Percentiles rank a stretch among this genome's conserved stretches.
These are phyloP conservation scores for Lithophane ornitopus DNA, from an alignment of 2,888 invertebrate species.

Conservation along the genomic window DNA sequence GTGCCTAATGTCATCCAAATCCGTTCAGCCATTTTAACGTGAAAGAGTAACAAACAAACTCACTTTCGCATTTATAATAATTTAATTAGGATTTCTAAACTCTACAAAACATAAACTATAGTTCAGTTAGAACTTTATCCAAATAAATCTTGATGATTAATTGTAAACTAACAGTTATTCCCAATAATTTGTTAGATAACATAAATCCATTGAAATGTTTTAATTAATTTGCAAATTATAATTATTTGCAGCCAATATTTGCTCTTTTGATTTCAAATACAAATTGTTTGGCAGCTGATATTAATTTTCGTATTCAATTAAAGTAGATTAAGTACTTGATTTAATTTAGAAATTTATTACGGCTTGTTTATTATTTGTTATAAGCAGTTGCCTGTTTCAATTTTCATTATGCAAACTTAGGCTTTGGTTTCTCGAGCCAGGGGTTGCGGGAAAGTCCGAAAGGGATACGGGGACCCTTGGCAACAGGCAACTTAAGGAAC, in stretches of 20 bases:
- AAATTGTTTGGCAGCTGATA: conserved; percentile 26
- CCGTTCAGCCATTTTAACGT: no score
- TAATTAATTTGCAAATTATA: conserved; percentile 33
- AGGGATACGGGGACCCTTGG: no score
- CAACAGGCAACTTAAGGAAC: no score
- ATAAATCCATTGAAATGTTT: conserved; percentile 28
- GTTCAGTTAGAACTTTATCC: conserved; percentile 8
- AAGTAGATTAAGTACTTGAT: background rate
- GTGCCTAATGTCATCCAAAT: no score
- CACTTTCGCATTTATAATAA: no score
- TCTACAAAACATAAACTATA: background rate
- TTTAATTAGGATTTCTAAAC: background rate
- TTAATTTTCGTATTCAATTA: conserved; percentile 29
- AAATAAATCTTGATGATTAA: conserved; percentile 31
- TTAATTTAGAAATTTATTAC: background rate
- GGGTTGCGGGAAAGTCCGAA: no score
- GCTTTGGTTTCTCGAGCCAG: no score
- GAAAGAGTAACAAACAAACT: no score
- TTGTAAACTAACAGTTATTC: conserved; percentile 8
- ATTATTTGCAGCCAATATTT: conserved; percentile 40
- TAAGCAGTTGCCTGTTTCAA: no score
- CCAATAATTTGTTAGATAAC: conserved; percentile 30
- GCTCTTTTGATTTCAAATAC: conserved; percentile 37
- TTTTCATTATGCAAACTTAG: background rate
- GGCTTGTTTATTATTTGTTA: background rate